A percentile compares a stretch with the other conserved stretches of the same genome.
Evolutionary conservation across 2,888 invertebrate species (phyloP).

Genomic region (Camptogramma bilineatum): DNA sequence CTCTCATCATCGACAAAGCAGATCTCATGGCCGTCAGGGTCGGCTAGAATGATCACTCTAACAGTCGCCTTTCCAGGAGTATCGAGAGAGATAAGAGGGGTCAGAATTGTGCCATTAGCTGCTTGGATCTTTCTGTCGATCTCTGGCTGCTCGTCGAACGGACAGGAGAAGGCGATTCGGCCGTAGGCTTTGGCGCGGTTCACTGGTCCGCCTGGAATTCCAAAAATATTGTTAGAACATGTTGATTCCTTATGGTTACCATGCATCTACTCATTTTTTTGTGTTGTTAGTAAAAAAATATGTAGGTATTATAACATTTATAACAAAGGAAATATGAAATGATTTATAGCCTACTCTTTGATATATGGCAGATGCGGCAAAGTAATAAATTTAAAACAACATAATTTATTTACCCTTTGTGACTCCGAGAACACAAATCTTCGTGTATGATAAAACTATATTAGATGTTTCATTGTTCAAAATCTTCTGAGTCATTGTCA

Average conservation of each 20-base stretch:
- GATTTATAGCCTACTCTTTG: not conserved
- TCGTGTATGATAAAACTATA: constrained; percentile 1
- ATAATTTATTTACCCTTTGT: constrained; percentile 6
- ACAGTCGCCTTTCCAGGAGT: constrained; percentile 99
- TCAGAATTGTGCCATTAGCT: constrained; percentile 91
- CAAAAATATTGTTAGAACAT: not conserved
- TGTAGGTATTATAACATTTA: too few species aligned
- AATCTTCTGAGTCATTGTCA: not conserved
- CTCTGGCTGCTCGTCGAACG: constrained; percentile 89
- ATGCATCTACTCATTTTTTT: too few species aligned
- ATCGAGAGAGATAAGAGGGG: constrained; percentile 95
- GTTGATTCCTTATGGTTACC: not conserved
- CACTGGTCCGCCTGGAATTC: constrained; percentile 85
- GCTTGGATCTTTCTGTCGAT: constrained; percentile 91
- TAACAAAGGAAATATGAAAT: too few species aligned
- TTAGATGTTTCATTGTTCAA: not conserved
- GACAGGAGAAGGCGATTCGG: constrained; percentile 97
- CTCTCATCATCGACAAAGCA: constrained; percentile 99
- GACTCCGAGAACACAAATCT: not conserved
- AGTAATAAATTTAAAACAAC: not conserved
- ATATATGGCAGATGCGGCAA: not conserved
- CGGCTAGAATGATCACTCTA: constrained; percentile 97
- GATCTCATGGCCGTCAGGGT: constrained; percentile 99
- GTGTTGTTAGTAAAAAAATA: too few species aligned
- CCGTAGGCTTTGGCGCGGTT: constrained; percentile 97